Evolutionary conservation across 2,888 invertebrate genomes (phyloP), one percentile per base, ranked within the genome.

Genomic region (Eristalis tenax): DNA sequence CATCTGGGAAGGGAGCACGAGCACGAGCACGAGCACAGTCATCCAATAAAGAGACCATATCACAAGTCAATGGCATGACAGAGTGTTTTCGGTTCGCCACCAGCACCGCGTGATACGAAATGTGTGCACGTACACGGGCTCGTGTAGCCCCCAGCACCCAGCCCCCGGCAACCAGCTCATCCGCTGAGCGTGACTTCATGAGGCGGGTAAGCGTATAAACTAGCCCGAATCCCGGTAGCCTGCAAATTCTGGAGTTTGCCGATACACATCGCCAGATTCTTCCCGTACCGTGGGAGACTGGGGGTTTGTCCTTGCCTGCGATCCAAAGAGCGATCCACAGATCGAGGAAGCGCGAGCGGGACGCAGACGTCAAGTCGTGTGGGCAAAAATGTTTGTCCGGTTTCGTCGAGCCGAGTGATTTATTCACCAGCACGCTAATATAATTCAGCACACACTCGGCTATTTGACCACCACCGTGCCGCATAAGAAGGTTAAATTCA

Each of bases 341-440:
- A 38, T 13, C 11, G 59, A 26, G 35, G 61, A 57, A 64, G 59
- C 23, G 35, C 38, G 18, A 74, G 8, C 13, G 26, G 15, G 32
- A 18, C 18, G 59, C 35, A 73, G 82, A 86, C 86, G 79, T 61
- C 79, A 83, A 83, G 76, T 57, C 40, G 78, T 83, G 86, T 87
- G 83, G 83, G 79, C 76, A 76, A 87, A 82, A 83, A 74, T 63
- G 64, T 79, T 57, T 79, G 83, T 76, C 79, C 86, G 40, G 71
- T 83, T 50, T 61, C 75, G 32, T 32, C 8, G 32, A 32, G 32
- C 5, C 32, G 79, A 76, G 73, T 87, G 87, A 87, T 87, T 83
- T 87, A 87, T 87, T 87, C 83, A 83, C 66, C 83, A 71, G 68
- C 43, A 56, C 66, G 83, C 35, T 87, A 87, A 87, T 87, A 87